These are phyloP conservation scores for Coreoperca whiteheadi DNA, from an alignment of 2,113 vertebrate species.

Conservation along the genomic window DNA sequence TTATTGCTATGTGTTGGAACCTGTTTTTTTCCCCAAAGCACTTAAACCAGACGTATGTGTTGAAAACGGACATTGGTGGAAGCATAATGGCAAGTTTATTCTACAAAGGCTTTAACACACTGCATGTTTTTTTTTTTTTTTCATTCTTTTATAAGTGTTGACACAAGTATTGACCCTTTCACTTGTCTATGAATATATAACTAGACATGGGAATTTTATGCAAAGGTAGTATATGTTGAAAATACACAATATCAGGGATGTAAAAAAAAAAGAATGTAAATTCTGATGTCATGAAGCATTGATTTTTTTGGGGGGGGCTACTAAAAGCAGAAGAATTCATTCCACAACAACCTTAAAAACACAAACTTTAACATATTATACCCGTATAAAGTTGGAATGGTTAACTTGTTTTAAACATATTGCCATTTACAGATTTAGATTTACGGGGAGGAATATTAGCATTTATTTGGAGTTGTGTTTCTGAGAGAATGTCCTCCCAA, in stretches of 20 bases:
- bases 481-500: not conserved
- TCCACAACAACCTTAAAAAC: not conserved
- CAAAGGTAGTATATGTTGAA: not conserved
- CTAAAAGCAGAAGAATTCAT: not conserved
- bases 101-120: constrained; percentile 34
- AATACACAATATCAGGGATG: not conserved
- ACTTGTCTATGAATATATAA: constrained; percentile 31
- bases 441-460: not conserved
- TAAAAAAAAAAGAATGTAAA: not conserved
- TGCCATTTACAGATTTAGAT: not conserved
- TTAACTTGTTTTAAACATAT: not conserved
- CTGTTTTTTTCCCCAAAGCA: constrained; percentile 18
- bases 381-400: not conserved
- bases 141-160: constrained; percentile 29
- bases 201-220: not conserved
- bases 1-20: constrained; percentile 47
- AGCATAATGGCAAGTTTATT: constrained; percentile 40
- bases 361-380: not conserved
- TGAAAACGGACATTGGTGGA: constrained; percentile 53
- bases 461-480: not conserved
- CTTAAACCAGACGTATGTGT: constrained; percentile 58
- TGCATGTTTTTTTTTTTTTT: constrained; percentile 59
- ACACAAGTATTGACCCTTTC: constrained; percentile 21
- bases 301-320: not conserved
- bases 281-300: not conserved